Evolutionary conservation across 1,140 invertebrate species (phyloP).

Genomic region (Microplitis demolitor): DNA sequence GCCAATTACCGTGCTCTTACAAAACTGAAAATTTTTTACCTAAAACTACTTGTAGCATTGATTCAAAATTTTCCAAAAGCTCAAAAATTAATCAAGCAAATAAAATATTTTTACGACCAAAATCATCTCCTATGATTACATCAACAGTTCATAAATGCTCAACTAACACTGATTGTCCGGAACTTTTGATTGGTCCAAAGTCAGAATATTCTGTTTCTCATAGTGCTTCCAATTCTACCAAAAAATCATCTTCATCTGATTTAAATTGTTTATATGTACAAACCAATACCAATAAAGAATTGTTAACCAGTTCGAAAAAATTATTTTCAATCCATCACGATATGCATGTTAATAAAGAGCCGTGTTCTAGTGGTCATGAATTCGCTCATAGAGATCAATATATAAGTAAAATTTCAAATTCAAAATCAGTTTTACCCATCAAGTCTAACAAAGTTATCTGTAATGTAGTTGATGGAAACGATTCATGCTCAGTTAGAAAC

Average conservation of each 20-base stretch:
- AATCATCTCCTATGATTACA: conserved; percentile 23
- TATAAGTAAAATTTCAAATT: conserved; percentile 17
- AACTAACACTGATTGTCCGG: conserved; percentile 35
- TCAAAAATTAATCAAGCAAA: neutral
- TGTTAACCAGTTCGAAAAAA: neutral
- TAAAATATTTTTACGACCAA: conserved; percentile 9
- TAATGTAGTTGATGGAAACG: neutral
- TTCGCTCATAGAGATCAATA: conserved; percentile 18
- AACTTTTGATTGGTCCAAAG: conserved; percentile 20
- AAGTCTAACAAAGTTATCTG: neutral
- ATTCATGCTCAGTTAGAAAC: too few relatives aligned
- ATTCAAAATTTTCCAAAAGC: conserved; percentile 13
- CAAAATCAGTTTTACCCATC: conserved; percentile 9
- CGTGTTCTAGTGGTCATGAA: conserved; percentile 7
- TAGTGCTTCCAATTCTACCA: conserved; percentile 15
- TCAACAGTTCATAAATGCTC: conserved; percentile 42
- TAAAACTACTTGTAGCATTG: conserved; percentile 25
- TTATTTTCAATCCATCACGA: neutral
- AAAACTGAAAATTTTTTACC: conserved; percentile 37
- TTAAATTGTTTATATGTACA: conserved; percentile 14
- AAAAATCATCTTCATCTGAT: conserved; percentile 11
- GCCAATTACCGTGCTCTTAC: conserved; percentile 33
- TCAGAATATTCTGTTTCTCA: conserved; percentile 3
- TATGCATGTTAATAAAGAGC: neutral
- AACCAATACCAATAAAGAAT: conserved; percentile 28